phyloP scores from a whole-genome alignment of 1,140 invertebrate species.

The Drosophila punjabiensis region DNA sequence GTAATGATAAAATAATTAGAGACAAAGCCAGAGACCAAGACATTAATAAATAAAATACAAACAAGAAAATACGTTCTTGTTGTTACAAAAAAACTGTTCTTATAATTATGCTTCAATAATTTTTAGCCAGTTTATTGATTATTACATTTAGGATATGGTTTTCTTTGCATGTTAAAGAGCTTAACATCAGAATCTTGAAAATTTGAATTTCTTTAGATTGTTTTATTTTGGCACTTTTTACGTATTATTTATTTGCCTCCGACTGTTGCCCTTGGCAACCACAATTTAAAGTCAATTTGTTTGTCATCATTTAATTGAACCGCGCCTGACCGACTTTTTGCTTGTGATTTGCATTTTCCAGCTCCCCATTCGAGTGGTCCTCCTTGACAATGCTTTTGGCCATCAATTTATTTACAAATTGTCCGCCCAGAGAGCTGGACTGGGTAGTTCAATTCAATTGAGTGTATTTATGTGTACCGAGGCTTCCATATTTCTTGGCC shows the following conservation, averaged over 20 bases:
- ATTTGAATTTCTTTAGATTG: slow-evolving; percentile 1
- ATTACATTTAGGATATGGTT: not conserved
- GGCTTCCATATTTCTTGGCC: slow-evolving; percentile 31
- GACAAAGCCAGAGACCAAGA: not conserved
- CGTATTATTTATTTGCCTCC: slow-evolving; percentile 16
- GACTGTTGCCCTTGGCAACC: slow-evolving; percentile 4
- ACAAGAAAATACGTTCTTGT: not conserved
- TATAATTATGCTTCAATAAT: not conserved
- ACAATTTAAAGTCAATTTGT: slow-evolving; percentile 48
- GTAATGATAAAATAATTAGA: not conserved
- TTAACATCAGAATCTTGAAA: not conserved
- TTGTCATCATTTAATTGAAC: slow-evolving; percentile 53
- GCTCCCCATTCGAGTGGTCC: not conserved
- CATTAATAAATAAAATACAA: not conserved
- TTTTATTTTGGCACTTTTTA: slow-evolving; percentile 11
- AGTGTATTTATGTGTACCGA: slow-evolving; percentile 12
- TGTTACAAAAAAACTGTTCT: not conserved
- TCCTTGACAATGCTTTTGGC: slow-evolving; percentile 1
- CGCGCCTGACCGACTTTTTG: slow-evolving; percentile 24
- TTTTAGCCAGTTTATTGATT: not conserved
- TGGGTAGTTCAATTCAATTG: slow-evolving; percentile 34
- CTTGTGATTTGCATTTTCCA: slow-evolving; percentile 1
- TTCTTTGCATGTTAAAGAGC: not conserved
- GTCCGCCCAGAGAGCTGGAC: not conserved
- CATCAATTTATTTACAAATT: slow-evolving; percentile 30